Conservation (phyloP, 2,113 vertebrate genomes). For the Alligator sinensis region DNA sequence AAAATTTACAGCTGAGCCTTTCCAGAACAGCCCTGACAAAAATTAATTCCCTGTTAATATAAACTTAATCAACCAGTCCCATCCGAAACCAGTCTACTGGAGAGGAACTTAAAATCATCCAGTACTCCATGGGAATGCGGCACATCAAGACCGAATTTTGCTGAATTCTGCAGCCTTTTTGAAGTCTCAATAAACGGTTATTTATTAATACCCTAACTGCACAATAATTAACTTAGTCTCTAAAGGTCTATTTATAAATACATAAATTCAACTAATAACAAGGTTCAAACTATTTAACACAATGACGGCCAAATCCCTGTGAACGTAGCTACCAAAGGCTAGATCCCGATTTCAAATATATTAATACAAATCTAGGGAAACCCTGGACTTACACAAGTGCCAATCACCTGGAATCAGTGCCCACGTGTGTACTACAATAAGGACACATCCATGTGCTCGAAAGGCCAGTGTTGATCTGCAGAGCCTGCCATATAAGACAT, state of each 20-base stretch:
- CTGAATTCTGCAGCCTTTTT: background rate
- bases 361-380: background rate
- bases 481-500: background rate
- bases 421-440: background rate
- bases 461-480: background rate
- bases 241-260: constrained; percentile 10
- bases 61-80: background rate
- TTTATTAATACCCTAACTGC: constrained; percentile 14
- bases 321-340: background rate
- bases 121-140: background rate
- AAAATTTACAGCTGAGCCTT: constrained; percentile 1
- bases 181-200: background rate
- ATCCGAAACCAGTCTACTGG: background rate
- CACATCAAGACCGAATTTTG: background rate
- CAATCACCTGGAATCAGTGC: background rate
- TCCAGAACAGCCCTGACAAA: background rate
- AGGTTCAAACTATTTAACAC: background rate
- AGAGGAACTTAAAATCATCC: background rate
- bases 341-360: background rate
- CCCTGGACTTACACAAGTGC: background rate
- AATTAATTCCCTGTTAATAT: background rate
- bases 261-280: background rate
- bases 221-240: constrained; percentile 1
- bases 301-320: background rate
- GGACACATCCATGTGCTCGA: background rate